phyloP scores from a whole-genome alignment of 2,888 invertebrate species.

The Chaitophorus viminalis region DNA sequence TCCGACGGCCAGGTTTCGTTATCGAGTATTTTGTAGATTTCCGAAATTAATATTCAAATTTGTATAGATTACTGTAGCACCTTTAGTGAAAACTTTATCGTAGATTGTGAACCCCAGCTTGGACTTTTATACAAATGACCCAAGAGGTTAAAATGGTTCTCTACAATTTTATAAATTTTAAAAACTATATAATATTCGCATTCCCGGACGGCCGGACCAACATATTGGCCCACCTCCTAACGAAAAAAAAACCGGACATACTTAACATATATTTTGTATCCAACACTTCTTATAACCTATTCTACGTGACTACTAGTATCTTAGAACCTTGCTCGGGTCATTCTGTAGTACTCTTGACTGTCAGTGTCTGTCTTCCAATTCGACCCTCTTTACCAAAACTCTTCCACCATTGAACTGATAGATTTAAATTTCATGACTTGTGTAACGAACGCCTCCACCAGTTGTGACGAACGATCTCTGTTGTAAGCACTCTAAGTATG shows the following conservation, averaged over 20 bases:
- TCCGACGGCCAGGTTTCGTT: no score
- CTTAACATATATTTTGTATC: slow-evolving; percentile 64
- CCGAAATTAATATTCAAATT: slow-evolving; percentile 23
- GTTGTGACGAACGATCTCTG: no score
- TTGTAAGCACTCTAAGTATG: no score
- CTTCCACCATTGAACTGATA: slow-evolving; percentile 24
- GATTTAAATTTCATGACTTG: slow-evolving; percentile 27
- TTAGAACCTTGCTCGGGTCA: slow-evolving; percentile 50
- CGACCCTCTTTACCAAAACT: background rate
- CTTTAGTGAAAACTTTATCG: background rate
- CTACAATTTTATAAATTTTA: slow-evolving; percentile 1
- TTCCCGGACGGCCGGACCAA: slow-evolving; percentile 64
- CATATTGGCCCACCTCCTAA: slow-evolving; percentile 64
- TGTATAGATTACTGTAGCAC: slow-evolving; percentile 17
- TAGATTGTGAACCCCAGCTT: slow-evolving; percentile 25
- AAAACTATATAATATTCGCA: slow-evolving; percentile 50
- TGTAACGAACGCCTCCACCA: no score
- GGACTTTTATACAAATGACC: slow-evolving; percentile 29
- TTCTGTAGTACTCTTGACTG: slow-evolving; percentile 35
- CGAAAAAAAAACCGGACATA: slow-evolving; percentile 65
- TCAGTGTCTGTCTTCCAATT: slow-evolving; percentile 4
- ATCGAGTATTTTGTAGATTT: no score
- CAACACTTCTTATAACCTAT: slow-evolving; percentile 58
- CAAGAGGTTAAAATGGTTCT: slow-evolving; percentile 51
- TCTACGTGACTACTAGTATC: background rate